These are phyloP conservation scores for Henicopernis longicauda DNA, from an alignment of 2,113 vertebrate genomes.

Conservation along the genomic window DNA sequence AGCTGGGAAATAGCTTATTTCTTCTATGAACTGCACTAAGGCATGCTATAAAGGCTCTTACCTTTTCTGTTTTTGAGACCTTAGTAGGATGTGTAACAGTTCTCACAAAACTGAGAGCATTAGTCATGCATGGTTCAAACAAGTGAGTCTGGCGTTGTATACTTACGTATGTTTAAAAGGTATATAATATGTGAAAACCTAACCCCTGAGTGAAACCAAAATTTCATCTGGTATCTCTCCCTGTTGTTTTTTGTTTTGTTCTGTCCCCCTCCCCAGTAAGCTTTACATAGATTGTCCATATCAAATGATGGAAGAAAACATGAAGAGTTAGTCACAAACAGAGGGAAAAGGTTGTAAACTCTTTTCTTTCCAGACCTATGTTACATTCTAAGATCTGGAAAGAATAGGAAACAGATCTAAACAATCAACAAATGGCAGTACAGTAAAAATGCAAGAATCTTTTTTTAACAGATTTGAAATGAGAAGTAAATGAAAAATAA, in stretches of 20 bases:
- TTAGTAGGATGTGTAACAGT: background rate
- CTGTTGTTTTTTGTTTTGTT: background rate
- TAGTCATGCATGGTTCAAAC: background rate
- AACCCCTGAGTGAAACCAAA: background rate
- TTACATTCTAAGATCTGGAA: background rate
- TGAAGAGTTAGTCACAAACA: background rate
- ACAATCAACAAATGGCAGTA: background rate
- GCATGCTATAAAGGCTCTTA: background rate
- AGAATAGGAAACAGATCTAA: background rate
- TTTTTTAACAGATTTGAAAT: background rate
- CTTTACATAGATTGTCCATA: background rate
- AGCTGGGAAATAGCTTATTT: background rate
- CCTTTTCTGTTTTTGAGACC: background rate
- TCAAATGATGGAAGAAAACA: background rate
- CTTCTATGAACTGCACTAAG: background rate
- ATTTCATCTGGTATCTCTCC: background rate
- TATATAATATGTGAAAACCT: background rate
- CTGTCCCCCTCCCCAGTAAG: rapidly evolving
- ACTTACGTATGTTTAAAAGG: background rate
- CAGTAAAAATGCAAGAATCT: background rate
- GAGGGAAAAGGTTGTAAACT: background rate
- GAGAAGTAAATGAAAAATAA: background rate
- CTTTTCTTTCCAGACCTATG: background rate
- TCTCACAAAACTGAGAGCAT: background rate
- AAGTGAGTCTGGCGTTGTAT: background rate